These are phyloP conservation scores for Phania funesta DNA, from an alignment of 2,888 invertebrate species.

Conservation along the genomic window DNA sequence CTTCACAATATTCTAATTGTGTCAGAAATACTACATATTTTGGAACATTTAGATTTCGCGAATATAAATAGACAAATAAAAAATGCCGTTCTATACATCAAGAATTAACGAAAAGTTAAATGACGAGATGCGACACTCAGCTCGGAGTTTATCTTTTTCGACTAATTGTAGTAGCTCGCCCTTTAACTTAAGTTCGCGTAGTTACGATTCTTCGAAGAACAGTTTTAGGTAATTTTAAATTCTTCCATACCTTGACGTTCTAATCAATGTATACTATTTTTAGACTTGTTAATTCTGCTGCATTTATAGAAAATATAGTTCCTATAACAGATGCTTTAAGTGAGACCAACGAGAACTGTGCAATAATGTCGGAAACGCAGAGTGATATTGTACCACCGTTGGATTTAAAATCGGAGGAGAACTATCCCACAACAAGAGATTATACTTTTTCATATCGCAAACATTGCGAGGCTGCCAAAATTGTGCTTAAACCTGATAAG, in stretches of 20 bases:
- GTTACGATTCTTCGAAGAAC: conserved; percentile 59
- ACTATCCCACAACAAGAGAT: conserved; percentile 70
- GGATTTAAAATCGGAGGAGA: conserved; percentile 72
- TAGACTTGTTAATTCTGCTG: conserved; percentile 72
- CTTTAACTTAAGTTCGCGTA: conserved; percentile 67
- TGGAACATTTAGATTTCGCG: neutral
- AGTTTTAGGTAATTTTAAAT: conserved; percentile 56
- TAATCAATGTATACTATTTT: neutral
- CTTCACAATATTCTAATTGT: neutral
- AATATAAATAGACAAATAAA: neutral
- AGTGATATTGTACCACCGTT: conserved; percentile 73
- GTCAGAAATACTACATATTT: conserved; percentile 13
- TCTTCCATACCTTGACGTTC: neutral
- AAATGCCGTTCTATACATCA: conserved; percentile 73
- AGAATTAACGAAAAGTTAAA: conserved; percentile 70
- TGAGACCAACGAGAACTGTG: conserved; percentile 54
- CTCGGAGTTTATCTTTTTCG: conserved; percentile 56
- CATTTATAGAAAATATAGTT: conserved; percentile 69
- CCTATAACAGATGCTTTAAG: conserved; percentile 48
- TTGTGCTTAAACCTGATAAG: conserved; percentile 71
- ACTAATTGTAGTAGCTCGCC: conserved; percentile 28
- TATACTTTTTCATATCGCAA: conserved; percentile 70
- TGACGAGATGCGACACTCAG: conserved; percentile 69
- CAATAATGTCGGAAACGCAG: conserved; percentile 60
- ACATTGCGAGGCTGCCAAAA: conserved; percentile 70